phyloP scores from a whole-genome alignment of 2,113 vertebrate species.

The Fregetta grallaria region DNA sequence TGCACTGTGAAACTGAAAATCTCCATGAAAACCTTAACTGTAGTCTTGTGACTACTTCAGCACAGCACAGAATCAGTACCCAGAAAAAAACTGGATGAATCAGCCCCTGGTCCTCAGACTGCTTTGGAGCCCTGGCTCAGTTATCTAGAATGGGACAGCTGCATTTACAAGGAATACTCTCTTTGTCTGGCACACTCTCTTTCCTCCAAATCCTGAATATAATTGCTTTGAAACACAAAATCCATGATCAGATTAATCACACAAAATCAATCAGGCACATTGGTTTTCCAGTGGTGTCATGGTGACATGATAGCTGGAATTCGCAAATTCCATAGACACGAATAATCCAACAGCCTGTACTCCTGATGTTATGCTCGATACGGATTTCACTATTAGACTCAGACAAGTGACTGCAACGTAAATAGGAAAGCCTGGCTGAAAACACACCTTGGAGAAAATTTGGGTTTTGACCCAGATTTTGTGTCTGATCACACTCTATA shows the following conservation, averaged over 20 bases:
- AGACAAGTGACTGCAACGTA: neutral
- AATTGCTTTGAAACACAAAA: neutral
- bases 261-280: neutral
- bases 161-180: neutral
- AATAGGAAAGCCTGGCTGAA: constrained; percentile 12
- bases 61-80: neutral
- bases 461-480: constrained; percentile 28
- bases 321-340: neutral
- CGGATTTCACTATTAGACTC: neutral
- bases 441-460: neutral
- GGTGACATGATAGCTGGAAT: neutral
- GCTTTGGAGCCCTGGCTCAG: neutral
- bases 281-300: neutral
- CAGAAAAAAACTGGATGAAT: neutral
- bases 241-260: neutral
- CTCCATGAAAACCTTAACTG: neutral
- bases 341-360: neutral
- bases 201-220: neutral
- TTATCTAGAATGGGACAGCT: neutral
- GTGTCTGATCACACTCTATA: constrained; percentile 9
- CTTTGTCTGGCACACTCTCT: neutral
- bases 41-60: neutral
- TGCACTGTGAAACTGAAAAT: neutral
- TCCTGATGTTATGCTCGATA: neutral
- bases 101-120: neutral